Evolutionary conservation across 2,113 vertebrate genomes (phyloP), one percentile per base, ranked within the genome.

Genomic region (Sinocyclocheilus anshuiensis): DNA sequence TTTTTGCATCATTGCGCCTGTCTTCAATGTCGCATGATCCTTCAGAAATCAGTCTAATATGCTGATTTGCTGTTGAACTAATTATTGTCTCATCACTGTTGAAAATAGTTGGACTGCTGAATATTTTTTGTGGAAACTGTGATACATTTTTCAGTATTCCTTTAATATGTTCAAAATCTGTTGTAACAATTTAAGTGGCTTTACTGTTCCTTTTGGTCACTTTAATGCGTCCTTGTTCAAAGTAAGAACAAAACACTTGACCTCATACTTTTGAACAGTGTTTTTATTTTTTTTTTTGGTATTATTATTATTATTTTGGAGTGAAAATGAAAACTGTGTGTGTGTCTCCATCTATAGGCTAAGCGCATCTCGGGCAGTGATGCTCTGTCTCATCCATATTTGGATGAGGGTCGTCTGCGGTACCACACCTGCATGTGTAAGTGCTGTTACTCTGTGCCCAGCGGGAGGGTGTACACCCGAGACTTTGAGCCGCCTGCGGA

Each of bases 381-480:
- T 26, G 95, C 96, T 0, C 93, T 96, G 6, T 95, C 95, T 29
- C 96, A 96, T 91, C 96, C 95, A 0, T 96, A 96, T 92, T 92
- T 96, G 90, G 95, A 96, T 4, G 95, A 96, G 29, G 96, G 96
- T 0, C 95, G 95, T 0, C 93, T 96, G 90, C 92, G 96, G 1
- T 96, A 96, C 91, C 95, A 96, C 94, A 96, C 96, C 75, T 96
- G 95, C 92, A 96, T 96, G 95, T 96, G 95, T 67, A 95, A 95
- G 92, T 96, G 96, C 94, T 96, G 96, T 92, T 96, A 95, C 90
- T 95, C 95, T 0, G 94, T 96, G n/a, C 94, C 95, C 90, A 96
- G 95, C 1, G 95, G 95, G 0, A 91, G 95, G 0, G 94, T 96
- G 22, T 96, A 96, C 92, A 96, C 96, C 3, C 92, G 94, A 0